Conservation (phyloP, 2,797 vertebrate genomes). For the Vultur gryphus region DNA sequence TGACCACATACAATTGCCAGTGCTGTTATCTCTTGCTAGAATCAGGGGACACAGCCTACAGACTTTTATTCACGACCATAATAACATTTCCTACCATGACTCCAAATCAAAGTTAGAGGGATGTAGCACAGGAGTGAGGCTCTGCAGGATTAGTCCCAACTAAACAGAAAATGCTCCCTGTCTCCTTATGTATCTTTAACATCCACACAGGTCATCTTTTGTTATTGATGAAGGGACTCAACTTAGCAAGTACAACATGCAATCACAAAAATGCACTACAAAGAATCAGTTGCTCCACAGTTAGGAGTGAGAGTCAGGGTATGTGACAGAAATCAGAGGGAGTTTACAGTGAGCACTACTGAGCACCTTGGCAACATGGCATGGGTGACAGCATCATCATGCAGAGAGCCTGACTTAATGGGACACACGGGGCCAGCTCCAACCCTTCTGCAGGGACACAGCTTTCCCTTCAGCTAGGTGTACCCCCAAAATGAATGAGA, state of each 20-base stretch:
- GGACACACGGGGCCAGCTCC: not conserved
- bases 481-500: not conserved
- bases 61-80: not conserved
- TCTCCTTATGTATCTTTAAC: not conserved
- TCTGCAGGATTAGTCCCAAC: not conserved
- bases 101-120: not conserved
- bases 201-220: not conserved
- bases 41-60: not conserved
- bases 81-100: not conserved
- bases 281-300: not conserved
- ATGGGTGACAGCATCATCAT: not conserved
- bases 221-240: not conserved
- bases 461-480: not conserved
- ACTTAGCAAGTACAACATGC: not conserved
- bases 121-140: not conserved
- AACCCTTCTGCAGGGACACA: not conserved
- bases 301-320: not conserved
- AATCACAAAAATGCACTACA: not conserved
- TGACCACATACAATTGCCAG: not conserved
- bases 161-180: not conserved
- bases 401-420: not conserved
- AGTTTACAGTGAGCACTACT: not conserved
- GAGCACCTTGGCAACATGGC: not conserved
- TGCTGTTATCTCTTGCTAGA: not conserved
- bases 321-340: not conserved